Evolutionary conservation across 2,888 invertebrate species (phyloP), one percentile per base, ranked within the genome.

Genomic region (Acrobasis repandana): DNA sequence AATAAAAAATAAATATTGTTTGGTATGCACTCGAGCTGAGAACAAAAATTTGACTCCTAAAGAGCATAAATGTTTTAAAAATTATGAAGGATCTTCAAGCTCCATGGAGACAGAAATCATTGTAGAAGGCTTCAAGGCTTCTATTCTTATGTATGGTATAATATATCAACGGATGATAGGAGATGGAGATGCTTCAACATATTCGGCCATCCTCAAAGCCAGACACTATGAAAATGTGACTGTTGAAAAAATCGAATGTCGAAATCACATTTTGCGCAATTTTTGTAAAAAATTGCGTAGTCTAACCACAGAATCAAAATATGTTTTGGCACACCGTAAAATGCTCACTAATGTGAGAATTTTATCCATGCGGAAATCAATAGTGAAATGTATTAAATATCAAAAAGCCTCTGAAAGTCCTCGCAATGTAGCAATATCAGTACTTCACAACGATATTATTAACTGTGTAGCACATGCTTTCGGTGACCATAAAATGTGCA

Each of bases 231-330:
- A 11, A 11, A 52, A 63, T 16, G 1, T 49, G 4, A 69, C 65
- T 0, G 68, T 70, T 2, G 62, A 62, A 54, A 70, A 70, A 66
- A 64, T 72, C n/a, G 67, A 69, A 54, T 70, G 69, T 58, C 20
- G 63, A 11, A 70, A 72, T 50, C 70, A 72, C 50, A n/a, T 71
- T 0, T 46, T 69, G 9, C 28, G 67, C 0, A 68, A 66, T 50
- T 11, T 67, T 9, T 70, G 67, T 36, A 64, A 60, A 47, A 69
- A 65, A 63, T n/a, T 69, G 4, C 8, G 10, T 36, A 28, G 36
- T 1, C 1, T 66, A 9, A 10, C 15, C 10, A 67, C 18, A 57
- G 66, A 68, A 10, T 64, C 61, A 14, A 63, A 63, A 60, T 65
- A 63, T 46, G 56, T 62, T 10, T 6, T 61, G 10, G n/a, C 33